Percentiles rank a stretch among this genome's conserved stretches.
Evolutionary conservation across 2,113 vertebrate species (phyloP).

Genomic region (Scomber japonicus): DNA sequence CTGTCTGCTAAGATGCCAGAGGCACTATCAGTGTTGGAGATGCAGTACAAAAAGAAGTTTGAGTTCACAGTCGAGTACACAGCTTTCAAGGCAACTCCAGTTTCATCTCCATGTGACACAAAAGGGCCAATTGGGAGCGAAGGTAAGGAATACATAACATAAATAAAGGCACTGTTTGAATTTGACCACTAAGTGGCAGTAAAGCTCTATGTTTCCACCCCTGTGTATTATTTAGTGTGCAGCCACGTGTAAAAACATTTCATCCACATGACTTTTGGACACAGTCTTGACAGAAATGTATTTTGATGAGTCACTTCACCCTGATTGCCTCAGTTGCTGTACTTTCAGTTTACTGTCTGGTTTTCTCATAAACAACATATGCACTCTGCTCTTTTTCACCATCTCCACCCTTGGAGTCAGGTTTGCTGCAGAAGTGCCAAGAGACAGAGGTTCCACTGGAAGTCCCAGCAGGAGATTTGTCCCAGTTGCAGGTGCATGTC

Average conservation of each 20-base stretch:
- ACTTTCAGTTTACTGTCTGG: conserved; percentile 69
- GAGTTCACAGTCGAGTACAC: conserved; percentile 85
- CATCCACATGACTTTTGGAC: conserved; percentile 42
- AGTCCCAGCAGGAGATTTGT: conserved; percentile 78
- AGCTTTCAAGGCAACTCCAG: conserved; percentile 75
- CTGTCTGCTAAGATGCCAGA: conserved; percentile 92
- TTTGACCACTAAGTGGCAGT: conserved; percentile 16
- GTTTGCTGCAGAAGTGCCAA: conserved; percentile 74
- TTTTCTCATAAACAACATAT: conserved; percentile 70
- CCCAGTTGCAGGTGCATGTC: conserved; percentile 85
- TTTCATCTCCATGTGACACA: conserved; percentile 77
- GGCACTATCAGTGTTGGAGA: conserved; percentile 86
- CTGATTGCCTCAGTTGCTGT: conserved; percentile 65
- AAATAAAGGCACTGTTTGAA: background rate
- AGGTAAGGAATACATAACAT: conserved; percentile 79
- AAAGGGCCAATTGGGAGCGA: conserved; percentile 80
- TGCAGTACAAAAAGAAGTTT: conserved; percentile 91
- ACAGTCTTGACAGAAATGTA: conserved; percentile 60
- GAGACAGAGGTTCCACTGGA: conserved; percentile 80
- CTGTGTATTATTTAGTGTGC: conserved; percentile 33
- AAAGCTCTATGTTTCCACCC: conserved; percentile 20
- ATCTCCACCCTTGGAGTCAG: conserved; percentile 83
- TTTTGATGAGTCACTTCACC: conserved; percentile 74
- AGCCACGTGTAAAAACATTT: conserved; percentile 68
- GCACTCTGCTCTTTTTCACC: conserved; percentile 67